Evolutionary conservation across 2,888 invertebrate species (phyloP).

Genomic region (Cosmia pyralina): DNA sequence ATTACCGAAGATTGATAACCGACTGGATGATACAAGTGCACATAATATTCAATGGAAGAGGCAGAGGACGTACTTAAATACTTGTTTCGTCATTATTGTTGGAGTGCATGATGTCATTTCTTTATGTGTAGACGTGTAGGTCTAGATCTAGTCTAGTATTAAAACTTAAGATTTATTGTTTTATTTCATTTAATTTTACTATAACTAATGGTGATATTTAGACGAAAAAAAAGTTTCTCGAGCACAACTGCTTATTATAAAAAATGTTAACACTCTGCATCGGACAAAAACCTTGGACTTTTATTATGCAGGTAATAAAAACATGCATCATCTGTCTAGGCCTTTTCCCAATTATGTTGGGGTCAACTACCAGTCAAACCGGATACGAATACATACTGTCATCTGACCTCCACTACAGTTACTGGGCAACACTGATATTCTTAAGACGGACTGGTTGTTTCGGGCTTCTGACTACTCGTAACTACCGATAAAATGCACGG

Average conservation of each 20-base stretch:
- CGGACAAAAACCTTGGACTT: constrained; percentile 22
- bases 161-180: constrained; percentile 6
- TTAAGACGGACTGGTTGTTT: constrained; percentile 27
- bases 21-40: constrained; percentile 9
- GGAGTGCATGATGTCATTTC: constrained; percentile 48
- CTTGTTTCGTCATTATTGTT: constrained; percentile 28
- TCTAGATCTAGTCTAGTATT: constrained; percentile 8
- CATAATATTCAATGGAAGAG: constrained; percentile 23
- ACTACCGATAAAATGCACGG: neutral
- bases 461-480: neutral
- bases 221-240: neutral
- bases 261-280: neutral
- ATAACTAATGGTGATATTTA: neutral
- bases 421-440: constrained; percentile 11
- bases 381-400: constrained; percentile 28
- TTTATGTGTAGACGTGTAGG: constrained; percentile 27
- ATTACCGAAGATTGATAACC: constrained; percentile 32
- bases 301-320: constrained; percentile 19
- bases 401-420: constrained; percentile 29
- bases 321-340: constrained; percentile 30
- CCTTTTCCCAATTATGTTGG: constrained; percentile 33
- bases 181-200: neutral
- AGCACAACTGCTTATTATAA: neutral
- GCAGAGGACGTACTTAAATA: constrained; percentile 27
- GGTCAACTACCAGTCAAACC: constrained; percentile 32